Conservation (phyloP, 1,140 invertebrate genomes). For the Antheraea mylitta region DNA sequence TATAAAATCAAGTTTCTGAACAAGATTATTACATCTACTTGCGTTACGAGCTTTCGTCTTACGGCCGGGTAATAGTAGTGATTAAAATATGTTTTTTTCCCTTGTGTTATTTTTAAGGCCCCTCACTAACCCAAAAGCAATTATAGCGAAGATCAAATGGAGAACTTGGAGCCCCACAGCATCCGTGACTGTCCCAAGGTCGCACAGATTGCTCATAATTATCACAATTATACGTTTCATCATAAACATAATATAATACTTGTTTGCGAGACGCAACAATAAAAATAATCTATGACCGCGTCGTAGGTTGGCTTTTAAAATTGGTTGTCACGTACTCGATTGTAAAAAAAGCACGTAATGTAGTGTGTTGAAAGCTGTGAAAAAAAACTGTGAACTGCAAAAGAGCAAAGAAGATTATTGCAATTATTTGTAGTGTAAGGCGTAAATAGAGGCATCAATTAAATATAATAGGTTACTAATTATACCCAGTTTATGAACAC, state of each 20-base stretch:
- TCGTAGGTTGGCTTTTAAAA: background rate
- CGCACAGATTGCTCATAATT: background rate
- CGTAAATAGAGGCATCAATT: background rate
- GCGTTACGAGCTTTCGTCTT: conserved; percentile 11
- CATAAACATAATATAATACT: conserved; percentile 2
- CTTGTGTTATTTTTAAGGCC: background rate
- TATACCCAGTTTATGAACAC: background rate
- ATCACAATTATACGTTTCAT: conserved; percentile 9
- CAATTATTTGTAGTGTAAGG: background rate
- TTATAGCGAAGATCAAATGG: conserved; percentile 9
- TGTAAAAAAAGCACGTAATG: background rate
- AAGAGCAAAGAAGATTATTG: background rate
- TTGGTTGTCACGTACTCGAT: background rate
- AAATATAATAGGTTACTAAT: background rate
- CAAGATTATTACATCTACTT: conserved; percentile 13
- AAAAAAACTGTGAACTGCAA: background rate
- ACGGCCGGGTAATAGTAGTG: conserved; percentile 8
- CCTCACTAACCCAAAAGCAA: conserved; percentile 8
- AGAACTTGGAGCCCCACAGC: background rate
- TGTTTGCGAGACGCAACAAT: background rate
- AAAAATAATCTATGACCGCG: background rate
- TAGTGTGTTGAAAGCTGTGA: too few species aligned
- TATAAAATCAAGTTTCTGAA: conserved; percentile 11
- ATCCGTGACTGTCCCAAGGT: conserved; percentile 13
- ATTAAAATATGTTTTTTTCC: conserved; percentile 6